phyloP scores from a whole-genome alignment of 2,113 vertebrate species.

The Donacobius atricapilla region DNA sequence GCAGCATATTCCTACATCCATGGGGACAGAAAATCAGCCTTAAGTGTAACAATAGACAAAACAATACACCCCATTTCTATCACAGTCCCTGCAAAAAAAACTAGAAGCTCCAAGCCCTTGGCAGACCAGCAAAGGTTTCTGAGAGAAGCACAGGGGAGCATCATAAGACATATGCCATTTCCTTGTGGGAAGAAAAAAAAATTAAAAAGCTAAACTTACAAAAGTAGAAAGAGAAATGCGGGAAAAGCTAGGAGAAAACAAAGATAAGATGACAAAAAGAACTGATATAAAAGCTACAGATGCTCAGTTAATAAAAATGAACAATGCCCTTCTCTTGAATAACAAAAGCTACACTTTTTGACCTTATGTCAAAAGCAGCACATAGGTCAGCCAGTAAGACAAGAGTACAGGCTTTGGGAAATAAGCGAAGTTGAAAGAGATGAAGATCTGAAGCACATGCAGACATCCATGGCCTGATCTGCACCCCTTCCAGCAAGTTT shows the following conservation, averaged over 20 bases:
- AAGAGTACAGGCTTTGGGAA: neutral
- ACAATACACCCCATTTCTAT: neutral
- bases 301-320: neutral
- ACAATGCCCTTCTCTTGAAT: neutral
- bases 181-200: neutral
- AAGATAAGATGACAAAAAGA: neutral
- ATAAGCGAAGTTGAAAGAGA: neutral
- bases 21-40: neutral
- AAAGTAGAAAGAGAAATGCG: neutral
- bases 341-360: neutral
- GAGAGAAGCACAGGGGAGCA: neutral
- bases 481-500: neutral
- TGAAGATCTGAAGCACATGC: neutral
- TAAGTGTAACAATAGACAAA: neutral
- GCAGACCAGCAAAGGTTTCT: neutral
- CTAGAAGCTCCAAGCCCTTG: neutral
- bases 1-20: neutral
- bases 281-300: neutral
- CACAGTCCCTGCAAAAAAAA: neutral
- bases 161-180: neutral
- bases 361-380: neutral
- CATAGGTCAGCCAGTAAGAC: neutral
- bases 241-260: neutral
- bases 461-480: neutral
- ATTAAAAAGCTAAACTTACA: neutral